phyloP scores from a whole-genome alignment of 2,113 vertebrate genomes.

The Rhabdomys dilectus region DNA sequence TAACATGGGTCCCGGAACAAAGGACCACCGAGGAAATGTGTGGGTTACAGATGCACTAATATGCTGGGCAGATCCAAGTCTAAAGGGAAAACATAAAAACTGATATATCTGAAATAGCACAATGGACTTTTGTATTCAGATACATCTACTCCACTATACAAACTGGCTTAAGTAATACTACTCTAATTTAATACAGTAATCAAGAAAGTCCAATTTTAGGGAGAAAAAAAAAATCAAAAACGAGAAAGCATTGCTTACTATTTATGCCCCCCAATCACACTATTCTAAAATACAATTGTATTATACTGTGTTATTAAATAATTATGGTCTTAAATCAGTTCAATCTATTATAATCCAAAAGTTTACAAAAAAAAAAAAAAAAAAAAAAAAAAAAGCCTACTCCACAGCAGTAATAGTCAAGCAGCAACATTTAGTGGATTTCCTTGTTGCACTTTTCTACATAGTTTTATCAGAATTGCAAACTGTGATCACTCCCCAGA shows the following conservation, averaged over 20 bases:
- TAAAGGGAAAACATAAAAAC: neutral
- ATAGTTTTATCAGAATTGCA: constrained; percentile 5
- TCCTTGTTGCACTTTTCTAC: constrained; percentile 16
- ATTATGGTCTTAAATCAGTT: constrained; percentile 16
- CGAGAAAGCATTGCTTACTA: constrained; percentile 7
- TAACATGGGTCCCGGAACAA: neutral
- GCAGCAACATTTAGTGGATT: neutral
- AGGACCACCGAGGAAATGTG: constrained; percentile 47
- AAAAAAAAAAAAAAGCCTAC: neutral
- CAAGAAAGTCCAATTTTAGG: constrained; percentile 43
- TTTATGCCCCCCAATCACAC: neutral
- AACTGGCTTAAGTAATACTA: constrained; percentile 7
- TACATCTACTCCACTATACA: constrained; percentile 52
- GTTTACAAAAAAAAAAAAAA: neutral
- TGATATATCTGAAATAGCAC: neutral
- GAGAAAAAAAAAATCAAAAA: constrained; percentile 32
- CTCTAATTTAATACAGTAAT: constrained; percentile 30
- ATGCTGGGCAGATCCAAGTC: constrained; percentile 3
- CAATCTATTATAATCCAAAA: constrained; percentile 25
- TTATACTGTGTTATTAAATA: neutral
- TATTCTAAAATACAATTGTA: constrained; percentile 17
- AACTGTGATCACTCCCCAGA: neutral
- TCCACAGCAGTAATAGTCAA: neutral
- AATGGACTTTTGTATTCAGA: constrained; percentile 42
- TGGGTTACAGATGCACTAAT: neutral